These are phyloP conservation scores for Antechinus flavipes DNA, from an alignment of 2,113 vertebrate genomes.

Conservation along the genomic window DNA sequence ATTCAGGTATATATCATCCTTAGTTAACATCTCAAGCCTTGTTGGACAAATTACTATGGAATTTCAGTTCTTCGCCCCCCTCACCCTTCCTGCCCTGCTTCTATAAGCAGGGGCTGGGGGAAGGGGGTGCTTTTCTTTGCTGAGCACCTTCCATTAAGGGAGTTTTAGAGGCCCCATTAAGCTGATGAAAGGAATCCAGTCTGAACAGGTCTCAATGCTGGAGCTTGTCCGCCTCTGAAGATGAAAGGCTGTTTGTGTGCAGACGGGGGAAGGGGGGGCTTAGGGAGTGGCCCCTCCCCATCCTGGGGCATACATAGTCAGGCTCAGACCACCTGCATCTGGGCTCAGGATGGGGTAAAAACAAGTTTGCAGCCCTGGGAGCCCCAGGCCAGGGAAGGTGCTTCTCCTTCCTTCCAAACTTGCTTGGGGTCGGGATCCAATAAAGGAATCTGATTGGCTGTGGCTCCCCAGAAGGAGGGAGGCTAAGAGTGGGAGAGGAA, in stretches of 20 bases:
- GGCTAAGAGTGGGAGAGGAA: not conserved
- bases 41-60: not conserved
- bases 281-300: not conserved
- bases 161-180: constrained; percentile 63
- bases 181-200: constrained; percentile 52
- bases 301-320: not conserved
- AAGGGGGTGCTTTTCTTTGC: not conserved
- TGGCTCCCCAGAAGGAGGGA: not conserved
- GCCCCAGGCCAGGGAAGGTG: not conserved
- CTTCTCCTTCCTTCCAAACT: not conserved
- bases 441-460: not conserved
- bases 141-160: constrained; percentile 21
- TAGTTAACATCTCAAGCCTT: not conserved
- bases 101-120: not conserved
- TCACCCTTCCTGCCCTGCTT: not conserved
- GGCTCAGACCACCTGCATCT: not conserved
- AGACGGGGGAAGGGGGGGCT: not conserved
- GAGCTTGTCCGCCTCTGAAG: constrained; percentile 47
- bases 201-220: constrained; percentile 47
- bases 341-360: not conserved
- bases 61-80: not conserved
- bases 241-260: constrained; percentile 62
- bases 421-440: not conserved
- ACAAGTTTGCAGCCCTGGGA: not conserved
- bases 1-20: not conserved